Conservation (phyloP, 2,888 invertebrate species). For the Coelogynopora nodosa region DNA sequence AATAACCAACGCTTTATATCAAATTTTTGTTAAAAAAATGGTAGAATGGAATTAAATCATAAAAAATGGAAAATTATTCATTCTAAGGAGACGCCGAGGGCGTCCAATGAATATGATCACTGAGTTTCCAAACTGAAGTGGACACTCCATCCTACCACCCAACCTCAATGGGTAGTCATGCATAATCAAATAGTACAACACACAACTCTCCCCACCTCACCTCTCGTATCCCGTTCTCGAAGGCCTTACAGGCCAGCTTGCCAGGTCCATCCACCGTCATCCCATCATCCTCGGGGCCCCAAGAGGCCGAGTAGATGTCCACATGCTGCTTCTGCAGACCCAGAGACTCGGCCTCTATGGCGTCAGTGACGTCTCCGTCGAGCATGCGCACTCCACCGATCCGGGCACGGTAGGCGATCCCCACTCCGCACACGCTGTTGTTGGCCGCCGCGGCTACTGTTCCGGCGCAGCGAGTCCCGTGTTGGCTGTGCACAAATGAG, state of each 20-base stretch:
- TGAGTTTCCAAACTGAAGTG: no score
- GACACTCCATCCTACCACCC: no score
- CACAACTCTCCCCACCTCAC: not conserved
- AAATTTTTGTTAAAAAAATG: no score
- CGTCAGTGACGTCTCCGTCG: constrained; percentile 96
- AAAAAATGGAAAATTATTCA: no score
- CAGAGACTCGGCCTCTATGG: constrained; percentile 89
- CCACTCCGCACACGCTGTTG: constrained; percentile 89
- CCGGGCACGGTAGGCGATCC: constrained; percentile 88
- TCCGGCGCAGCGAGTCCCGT: constrained; percentile 91
- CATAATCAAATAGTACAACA: no score
- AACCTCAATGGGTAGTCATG: no score
- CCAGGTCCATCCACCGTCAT: constrained; percentile 97
- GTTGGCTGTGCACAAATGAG: constrained; percentile 59
- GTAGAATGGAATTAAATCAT: no score
- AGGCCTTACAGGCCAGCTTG: constrained; percentile 85
- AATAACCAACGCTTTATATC: no score
- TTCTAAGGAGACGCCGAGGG: no score
- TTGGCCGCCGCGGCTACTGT: constrained; percentile 91
- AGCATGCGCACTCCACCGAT: constrained; percentile 97
- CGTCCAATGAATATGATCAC: no score
- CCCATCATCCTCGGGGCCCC: constrained; percentile 97
- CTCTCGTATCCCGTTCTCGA: constrained; percentile 81
- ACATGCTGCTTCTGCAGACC: constrained; percentile 92
- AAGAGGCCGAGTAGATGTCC: constrained; percentile 92